These are phyloP conservation scores for Leptinotarsa texana DNA, from an alignment of 1,140 invertebrate species.

Conservation along the genomic window DNA sequence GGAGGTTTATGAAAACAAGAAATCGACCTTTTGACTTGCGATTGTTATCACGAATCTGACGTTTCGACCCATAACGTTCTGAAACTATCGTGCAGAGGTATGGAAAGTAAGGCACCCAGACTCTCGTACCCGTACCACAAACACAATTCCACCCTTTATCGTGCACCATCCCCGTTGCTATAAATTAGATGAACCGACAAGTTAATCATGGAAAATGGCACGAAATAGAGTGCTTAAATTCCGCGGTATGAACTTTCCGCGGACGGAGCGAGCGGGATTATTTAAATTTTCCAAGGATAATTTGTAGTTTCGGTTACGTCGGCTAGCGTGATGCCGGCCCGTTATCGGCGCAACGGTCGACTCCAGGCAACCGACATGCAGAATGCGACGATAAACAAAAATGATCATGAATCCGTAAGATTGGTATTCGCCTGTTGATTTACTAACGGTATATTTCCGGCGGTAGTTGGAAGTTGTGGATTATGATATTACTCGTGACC, in stretches of 20 bases:
- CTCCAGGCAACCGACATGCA: neutral
- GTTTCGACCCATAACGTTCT: no score
- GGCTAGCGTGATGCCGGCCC: neutral
- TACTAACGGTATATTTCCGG: neutral
- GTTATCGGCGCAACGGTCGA: neutral
- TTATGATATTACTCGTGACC: neutral
- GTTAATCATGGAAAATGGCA: conserved; percentile 13
- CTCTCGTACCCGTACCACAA: no score
- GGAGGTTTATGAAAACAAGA: no score
- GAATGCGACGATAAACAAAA: conserved; percentile 5
- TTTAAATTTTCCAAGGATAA: conserved; percentile 14
- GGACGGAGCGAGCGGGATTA: neutral
- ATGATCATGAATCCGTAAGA: neutral
- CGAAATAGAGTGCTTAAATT: conserved; percentile 10
- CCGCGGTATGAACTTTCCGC: neutral
- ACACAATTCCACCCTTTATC: neutral
- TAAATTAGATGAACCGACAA: conserved; percentile 13
- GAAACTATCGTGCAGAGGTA: no score
- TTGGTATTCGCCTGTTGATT: neutral
- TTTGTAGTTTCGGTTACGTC: conserved; percentile 6
- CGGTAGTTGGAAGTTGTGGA: neutral
- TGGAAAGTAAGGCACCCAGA: no score
- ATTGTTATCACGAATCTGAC: no score
- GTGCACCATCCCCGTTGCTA: neutral
- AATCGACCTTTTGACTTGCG: no score